Evolutionary conservation across 23 tunicate genomes (phyloP).

Genomic region (Halocynthia aurantium): DNA sequence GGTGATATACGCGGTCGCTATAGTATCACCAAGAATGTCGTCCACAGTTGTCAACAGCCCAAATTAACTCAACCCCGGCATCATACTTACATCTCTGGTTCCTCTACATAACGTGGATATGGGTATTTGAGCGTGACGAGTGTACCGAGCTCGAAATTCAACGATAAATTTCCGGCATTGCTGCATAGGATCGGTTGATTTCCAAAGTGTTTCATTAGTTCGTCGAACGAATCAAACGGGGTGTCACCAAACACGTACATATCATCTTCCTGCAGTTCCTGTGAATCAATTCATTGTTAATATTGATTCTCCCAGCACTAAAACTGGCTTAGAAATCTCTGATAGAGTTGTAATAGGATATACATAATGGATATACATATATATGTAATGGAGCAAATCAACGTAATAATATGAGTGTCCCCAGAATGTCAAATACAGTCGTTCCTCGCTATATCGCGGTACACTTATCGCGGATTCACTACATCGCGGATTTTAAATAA

Average conservation of each 20-base stretch:
- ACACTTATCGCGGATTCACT: not conserved
- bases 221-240: conserved; percentile 34
- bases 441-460: not conserved
- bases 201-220: conserved; percentile 53
- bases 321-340: too few species aligned
- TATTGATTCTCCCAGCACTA: too few species aligned
- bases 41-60: too few species aligned
- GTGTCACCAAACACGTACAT: conserved; percentile 46
- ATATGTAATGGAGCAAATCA: too few species aligned
- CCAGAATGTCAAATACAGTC: not conserved
- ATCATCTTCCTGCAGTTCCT: not conserved
- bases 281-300: too few species aligned
- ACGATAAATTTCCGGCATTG: conserved; percentile 40
- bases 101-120: conserved; percentile 36
- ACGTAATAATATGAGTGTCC: not conserved
- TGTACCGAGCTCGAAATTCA: conserved; percentile 66
- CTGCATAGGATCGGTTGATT: conserved; percentile 67
- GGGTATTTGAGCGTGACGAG: conserved; percentile 45
- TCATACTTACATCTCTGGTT: conserved; percentile 39
- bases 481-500: not conserved
- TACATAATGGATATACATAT: too few species aligned
- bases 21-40: too few species aligned
- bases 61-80: not conserved
- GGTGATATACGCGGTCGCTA: too few species aligned
- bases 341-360: too few species aligned